Evolutionary conservation across 1,140 invertebrate species (phyloP).

Genomic region (Bacillus rossius): DNA sequence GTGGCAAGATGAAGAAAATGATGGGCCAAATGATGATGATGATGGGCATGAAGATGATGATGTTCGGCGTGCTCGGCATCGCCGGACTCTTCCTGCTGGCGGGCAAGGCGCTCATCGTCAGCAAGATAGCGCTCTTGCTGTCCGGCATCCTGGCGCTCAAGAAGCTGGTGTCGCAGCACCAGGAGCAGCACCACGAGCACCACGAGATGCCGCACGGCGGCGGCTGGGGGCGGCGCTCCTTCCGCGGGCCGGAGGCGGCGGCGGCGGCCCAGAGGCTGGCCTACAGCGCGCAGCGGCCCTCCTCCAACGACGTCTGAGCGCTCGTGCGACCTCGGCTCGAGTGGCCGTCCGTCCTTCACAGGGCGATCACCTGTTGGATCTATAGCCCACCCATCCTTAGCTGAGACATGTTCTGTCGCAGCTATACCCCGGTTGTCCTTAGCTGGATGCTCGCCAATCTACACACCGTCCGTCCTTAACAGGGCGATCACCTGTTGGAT

Average conservation of each 20-base stretch:
- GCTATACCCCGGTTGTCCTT: no score
- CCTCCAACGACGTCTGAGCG: background rate
- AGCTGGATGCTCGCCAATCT: no score
- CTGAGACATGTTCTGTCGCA: no score
- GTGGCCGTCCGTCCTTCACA: no score
- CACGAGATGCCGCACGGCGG: conserved; percentile 33
- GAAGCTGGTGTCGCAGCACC: conserved; percentile 62
- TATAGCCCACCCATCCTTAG: no score
- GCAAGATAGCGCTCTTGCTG: conserved; percentile 68
- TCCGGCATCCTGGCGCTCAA: conserved; percentile 73
- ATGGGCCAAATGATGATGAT: conserved; percentile 80
- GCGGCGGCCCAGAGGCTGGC: conserved; percentile 56
- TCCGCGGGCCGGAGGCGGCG: conserved; percentile 32
- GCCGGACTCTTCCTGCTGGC: conserved; percentile 66
- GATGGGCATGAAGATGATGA: conserved; percentile 66
- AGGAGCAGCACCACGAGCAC: conserved; percentile 20
- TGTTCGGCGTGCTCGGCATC: conserved; percentile 64
- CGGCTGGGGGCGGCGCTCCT: conserved; percentile 45
- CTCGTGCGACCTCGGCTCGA: no score
- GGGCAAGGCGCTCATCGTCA: conserved; percentile 70
- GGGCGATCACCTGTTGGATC: no score
- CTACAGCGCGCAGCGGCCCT: conserved; percentile 51
- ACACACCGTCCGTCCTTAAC: no score
- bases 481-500: no score
- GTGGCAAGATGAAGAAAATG: conserved; percentile 76